Conservation (phyloP, 2,888 invertebrate genomes). For the Hirudinaria manillensis region DNA sequence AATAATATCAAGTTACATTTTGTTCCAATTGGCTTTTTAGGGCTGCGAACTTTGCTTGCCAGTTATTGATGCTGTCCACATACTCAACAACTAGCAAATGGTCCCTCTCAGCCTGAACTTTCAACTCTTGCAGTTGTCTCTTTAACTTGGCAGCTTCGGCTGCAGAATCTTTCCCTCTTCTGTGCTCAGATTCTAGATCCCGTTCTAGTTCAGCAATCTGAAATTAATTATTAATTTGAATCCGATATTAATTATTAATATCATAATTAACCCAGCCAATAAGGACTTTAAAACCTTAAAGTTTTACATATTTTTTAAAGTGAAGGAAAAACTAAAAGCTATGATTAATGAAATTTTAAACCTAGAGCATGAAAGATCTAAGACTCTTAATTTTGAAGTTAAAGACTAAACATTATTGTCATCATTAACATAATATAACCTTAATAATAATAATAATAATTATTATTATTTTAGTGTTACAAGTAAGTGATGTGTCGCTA, state of each 20-base stretch:
- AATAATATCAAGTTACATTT: conserved; percentile 43
- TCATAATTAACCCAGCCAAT: not conserved
- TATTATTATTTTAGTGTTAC: no score
- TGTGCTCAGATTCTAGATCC: conserved; percentile 51
- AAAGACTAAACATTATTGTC: no score
- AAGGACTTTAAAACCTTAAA: not conserved
- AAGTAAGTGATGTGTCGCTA: no score
- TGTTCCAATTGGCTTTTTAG: conserved; percentile 54
- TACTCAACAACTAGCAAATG: conserved; percentile 48
- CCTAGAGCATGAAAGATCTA: no score
- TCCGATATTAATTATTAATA: no score
- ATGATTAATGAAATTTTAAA: no score
- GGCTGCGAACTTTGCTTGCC: conserved; percentile 49
- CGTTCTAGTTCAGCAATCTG: conserved; percentile 53
- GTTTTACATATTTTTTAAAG: no score
- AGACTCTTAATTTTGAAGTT: no score
- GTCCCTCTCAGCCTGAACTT: conserved; percentile 50
- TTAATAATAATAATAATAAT: no score
- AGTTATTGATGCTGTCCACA: conserved; percentile 47
- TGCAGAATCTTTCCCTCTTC: conserved; percentile 49
- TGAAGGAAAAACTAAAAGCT: no score
- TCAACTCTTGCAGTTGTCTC: conserved; percentile 49
- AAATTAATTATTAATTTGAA: no score
- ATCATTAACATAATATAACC: no score
- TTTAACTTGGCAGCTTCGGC: conserved; percentile 49